These are phyloP conservation scores for Pelochelys cantorii DNA, from an alignment of 2,797 vertebrate species.

Conservation along the genomic window DNA sequence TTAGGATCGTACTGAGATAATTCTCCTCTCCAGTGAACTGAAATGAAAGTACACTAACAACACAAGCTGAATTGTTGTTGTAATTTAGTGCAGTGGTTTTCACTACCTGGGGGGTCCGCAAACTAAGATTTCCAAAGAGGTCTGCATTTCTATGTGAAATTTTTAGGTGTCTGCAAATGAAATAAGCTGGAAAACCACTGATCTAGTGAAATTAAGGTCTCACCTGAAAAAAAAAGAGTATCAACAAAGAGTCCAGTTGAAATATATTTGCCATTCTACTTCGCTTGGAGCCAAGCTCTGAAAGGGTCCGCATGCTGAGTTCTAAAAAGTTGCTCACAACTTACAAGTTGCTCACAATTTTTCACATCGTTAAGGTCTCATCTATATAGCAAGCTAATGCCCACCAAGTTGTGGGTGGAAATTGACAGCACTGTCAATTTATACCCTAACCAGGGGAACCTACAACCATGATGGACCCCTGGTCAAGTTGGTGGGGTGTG, in stretches of 20 bases:
- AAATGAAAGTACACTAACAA: conserved; percentile 62
- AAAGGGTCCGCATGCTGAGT: neutral
- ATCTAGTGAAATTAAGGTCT: conserved; percentile 2
- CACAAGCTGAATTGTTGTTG: conserved; percentile 47
- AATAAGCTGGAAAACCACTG: no score
- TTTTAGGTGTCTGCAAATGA: no score
- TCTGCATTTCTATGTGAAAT: no score
- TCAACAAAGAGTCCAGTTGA: conserved; percentile 16
- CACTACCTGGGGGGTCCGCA: neutral
- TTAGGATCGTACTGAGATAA: conserved; percentile 42
- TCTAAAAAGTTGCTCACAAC: neutral
- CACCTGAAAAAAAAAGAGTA: neutral
- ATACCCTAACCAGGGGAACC: neutral
- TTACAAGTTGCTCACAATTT: neutral
- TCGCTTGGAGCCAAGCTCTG: neutral
- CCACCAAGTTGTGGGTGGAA: neutral
- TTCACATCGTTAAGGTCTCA: neutral
- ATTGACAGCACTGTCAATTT: neutral
- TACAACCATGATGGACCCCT: no score
- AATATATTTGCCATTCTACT: neutral
- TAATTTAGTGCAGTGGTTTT: conserved; percentile 22
- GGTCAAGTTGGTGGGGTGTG: no score
- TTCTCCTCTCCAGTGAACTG: conserved; percentile 68
- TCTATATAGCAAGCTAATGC: neutral
- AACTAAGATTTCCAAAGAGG: no score